Conservation (phyloP, 1,140 invertebrate genomes). For the Caenorhabditis brenneri region DNA sequence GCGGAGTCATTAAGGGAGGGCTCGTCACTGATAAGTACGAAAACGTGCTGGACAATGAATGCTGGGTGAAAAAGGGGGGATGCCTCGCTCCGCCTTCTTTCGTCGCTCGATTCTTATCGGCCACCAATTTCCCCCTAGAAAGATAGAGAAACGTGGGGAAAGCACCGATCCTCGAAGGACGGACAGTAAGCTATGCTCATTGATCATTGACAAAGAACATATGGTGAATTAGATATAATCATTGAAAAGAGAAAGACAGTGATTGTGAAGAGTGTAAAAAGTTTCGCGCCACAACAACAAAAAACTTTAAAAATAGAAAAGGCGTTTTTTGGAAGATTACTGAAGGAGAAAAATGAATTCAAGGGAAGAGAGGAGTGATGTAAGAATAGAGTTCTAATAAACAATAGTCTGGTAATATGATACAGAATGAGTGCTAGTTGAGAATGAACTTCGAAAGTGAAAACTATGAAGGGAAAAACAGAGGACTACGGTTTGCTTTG, state of each 20-base stretch:
- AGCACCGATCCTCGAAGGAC: not conserved
- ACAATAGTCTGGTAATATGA: no score
- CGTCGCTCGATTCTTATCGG: slow-evolving; percentile 26
- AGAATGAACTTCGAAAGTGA: no score
- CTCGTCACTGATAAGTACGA: slow-evolving; percentile 28
- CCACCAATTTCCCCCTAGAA: not conserved
- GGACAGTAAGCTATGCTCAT: slow-evolving; percentile 36
- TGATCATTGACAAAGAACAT: slow-evolving; percentile 20
- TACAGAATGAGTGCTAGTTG: no score
- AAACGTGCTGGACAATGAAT: slow-evolving; percentile 31
- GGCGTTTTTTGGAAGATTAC: no score
- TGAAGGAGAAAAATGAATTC: no score
- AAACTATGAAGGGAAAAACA: no score
- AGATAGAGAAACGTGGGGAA: not conserved
- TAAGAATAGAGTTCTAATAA: no score
- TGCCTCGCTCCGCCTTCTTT: slow-evolving; percentile 25
- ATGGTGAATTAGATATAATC: not conserved
- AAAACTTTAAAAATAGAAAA: not conserved
- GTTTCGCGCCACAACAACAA: not conserved
- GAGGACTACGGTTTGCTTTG: no score
- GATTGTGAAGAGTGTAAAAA: not conserved
- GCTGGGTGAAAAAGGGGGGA: not conserved
- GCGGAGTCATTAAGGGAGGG: not conserved
- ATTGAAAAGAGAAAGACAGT: not conserved
- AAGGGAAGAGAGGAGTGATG: not conserved